These are phyloP conservation scores for Genyomyrus donnyi DNA, from an alignment of 2,113 vertebrate genomes.

Conservation along the genomic window DNA sequence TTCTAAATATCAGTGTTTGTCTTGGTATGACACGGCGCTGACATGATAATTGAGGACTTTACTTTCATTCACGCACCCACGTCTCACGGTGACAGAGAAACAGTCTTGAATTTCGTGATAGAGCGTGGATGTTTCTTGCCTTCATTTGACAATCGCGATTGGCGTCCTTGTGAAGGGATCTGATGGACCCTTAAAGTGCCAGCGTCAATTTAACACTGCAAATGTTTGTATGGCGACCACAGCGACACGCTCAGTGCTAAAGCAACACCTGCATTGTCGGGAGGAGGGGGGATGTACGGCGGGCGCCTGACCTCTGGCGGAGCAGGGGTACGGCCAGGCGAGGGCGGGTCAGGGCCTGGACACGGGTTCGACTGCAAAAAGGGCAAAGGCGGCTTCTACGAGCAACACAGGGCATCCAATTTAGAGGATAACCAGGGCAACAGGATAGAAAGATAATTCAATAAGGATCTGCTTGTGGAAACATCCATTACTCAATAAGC, in stretches of 20 bases:
- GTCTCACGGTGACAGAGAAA: not conserved
- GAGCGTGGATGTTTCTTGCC: not conserved
- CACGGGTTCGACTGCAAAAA: conserved; percentile 64
- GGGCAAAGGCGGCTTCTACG: conserved; percentile 71
- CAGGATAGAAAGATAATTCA: conserved; percentile 21
- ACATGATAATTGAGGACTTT: not conserved
- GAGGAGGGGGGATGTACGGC: not conserved
- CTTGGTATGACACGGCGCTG: not conserved
- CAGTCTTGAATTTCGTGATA: not conserved
- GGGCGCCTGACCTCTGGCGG: conserved; percentile 50
- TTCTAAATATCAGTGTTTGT: not conserved
- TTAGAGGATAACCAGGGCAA: conserved; percentile 20
- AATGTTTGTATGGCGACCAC: not conserved
- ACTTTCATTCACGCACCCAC: not conserved
- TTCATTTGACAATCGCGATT: not conserved
- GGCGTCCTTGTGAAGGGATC: not conserved
- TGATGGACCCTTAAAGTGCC: not conserved
- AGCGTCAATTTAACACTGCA: not conserved
- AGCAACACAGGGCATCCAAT: conserved; percentile 57
- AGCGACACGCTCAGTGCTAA: not conserved
- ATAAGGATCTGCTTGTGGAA: conserved; percentile 18
- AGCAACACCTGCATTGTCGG: not conserved
- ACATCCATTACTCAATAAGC: not conserved
- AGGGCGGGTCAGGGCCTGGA: conserved; percentile 69
- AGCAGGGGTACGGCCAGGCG: conserved; percentile 61